Evolutionary conservation across 1,140 invertebrate species (phyloP).

Genomic region (Hycleus cichorii): DNA sequence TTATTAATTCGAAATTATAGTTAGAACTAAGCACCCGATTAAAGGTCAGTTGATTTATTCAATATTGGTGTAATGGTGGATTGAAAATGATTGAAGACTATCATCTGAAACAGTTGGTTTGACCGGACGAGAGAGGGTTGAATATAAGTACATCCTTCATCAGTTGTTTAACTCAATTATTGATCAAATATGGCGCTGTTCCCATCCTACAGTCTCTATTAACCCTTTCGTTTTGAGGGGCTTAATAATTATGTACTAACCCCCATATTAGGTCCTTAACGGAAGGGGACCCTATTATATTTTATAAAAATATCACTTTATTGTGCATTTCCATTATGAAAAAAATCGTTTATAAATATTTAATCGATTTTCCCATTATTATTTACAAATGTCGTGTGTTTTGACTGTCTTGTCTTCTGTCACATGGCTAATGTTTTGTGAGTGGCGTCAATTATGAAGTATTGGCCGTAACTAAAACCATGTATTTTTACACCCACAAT

Average conservation of each 20-base stretch:
- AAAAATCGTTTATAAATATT: slow-evolving; percentile 28
- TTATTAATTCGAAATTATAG: too few relatives aligned
- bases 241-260: slow-evolving; percentile 41
- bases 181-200: slow-evolving; percentile 43
- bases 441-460: slow-evolving; percentile 14
- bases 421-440: slow-evolving; percentile 15
- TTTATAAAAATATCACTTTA: slow-evolving; percentile 38
- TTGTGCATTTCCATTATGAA: slow-evolving; percentile 29
- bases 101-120: slow-evolving; percentile 20
- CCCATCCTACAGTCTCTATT: slow-evolving; percentile 38
- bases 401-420: slow-evolving; percentile 14
- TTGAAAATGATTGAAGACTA: slow-evolving; percentile 21
- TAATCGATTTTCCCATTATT: slow-evolving; percentile 29
- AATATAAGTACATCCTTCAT: slow-evolving; percentile 36
- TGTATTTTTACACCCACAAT: slow-evolving; percentile 28
- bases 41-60: neutral
- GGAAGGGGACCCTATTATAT: slow-evolving; percentile 37
- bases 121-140: slow-evolving; percentile 26
- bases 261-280: slow-evolving; percentile 38
- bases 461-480: slow-evolving; percentile 18
- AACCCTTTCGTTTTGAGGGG: slow-evolving; percentile 40
- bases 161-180: slow-evolving; percentile 44
- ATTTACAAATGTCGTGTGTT: slow-evolving; percentile 1
- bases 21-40: too few relatives aligned
- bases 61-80: slow-evolving; percentile 4